Conservation (phyloP, 2,113 vertebrate species). For the Candoia aspera region DNA sequence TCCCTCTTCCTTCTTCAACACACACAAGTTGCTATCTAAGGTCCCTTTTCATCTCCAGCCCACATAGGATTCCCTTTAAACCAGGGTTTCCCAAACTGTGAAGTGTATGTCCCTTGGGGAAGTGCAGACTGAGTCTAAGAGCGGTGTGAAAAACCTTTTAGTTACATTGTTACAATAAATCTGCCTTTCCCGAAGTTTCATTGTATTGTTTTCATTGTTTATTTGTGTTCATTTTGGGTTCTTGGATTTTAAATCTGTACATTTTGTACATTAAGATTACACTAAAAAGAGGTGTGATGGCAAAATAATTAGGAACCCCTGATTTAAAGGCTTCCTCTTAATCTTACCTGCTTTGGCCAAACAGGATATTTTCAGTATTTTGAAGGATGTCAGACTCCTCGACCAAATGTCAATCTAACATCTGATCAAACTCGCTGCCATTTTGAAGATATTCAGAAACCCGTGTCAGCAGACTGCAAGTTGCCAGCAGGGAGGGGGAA, state of each 20-base stretch:
- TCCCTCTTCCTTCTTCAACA: not conserved
- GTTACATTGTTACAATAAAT: not conserved
- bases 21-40: not conserved
- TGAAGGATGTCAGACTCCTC: too few species aligned
- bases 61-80: not conserved
- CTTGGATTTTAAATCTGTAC: not conserved
- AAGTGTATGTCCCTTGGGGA: not conserved
- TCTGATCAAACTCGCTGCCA: too few species aligned
- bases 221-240: not conserved
- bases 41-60: not conserved
- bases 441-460: too few species aligned
- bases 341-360: not conserved
- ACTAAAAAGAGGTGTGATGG: not conserved
- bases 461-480: too few species aligned
- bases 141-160: not conserved
- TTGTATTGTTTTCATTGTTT: not conserved
- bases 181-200: not conserved
- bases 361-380: not conserved
- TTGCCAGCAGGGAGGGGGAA: too few species aligned
- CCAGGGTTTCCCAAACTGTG: not conserved
- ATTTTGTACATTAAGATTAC: not conserved
- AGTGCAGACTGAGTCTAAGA: too few species aligned
- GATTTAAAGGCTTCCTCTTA: not conserved
- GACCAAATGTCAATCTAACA: too few species aligned
- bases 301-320: not conserved